A percentile compares a stretch with the other conserved stretches of the same genome.
Conservation (phyloP, 2,888 invertebrate species). For the Anthophora plumipes region DNA sequence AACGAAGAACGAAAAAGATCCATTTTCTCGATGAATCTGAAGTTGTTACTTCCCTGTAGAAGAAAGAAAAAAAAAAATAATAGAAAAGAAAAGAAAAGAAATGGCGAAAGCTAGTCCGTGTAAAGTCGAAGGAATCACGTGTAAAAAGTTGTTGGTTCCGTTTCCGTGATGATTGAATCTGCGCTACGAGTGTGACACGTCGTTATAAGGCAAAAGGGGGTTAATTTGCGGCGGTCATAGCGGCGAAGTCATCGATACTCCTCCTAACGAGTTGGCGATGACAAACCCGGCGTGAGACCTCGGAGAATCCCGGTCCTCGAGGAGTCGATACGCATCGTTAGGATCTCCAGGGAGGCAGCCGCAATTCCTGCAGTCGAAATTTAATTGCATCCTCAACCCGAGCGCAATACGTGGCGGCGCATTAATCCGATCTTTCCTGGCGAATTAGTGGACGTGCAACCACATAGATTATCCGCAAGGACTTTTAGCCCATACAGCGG, state of each 20-base stretch:
- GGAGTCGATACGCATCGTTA: conserved; percentile 48
- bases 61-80: too few species aligned
- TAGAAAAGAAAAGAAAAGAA: too few species aligned
- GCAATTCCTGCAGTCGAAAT: conserved; percentile 36
- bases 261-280: not conserved
- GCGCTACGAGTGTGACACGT: too few species aligned
- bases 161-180: too few species aligned
- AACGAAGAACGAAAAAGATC: too few species aligned
- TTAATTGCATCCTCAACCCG: conserved; percentile 55
- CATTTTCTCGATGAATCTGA: too few species aligned
- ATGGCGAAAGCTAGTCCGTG: too few species aligned
- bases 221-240: too few species aligned
- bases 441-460: conserved; percentile 47
- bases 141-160: too few species aligned
- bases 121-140: too few species aligned
- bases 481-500: not conserved
- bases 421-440: conserved; percentile 47
- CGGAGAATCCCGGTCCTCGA: conserved; percentile 25
- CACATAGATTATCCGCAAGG: conserved; percentile 46
- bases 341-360: not conserved
- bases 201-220: too few species aligned
- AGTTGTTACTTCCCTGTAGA: too few species aligned
- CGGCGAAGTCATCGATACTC: not conserved
- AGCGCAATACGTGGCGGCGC: conserved; percentile 46
- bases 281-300: not conserved